Evolutionary conservation across 2,888 invertebrate genomes (phyloP).

Genomic region (Catonia carolina): DNA sequence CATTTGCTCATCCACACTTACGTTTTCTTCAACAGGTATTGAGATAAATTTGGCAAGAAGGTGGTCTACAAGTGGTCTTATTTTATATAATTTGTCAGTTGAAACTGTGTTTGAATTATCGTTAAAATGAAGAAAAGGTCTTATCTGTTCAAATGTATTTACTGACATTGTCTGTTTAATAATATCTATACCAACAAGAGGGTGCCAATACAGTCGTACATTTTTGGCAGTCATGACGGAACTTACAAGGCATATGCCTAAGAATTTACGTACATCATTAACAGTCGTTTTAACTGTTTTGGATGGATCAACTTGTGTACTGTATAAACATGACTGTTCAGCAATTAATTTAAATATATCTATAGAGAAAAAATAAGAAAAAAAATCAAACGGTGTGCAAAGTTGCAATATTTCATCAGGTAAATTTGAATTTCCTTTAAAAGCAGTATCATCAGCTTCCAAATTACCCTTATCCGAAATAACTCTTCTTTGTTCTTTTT

Average conservation of each 20-base stretch:
- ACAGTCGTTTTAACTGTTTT: slow-evolving; percentile 5
- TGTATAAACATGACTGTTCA: slow-evolving; percentile 12
- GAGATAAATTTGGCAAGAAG: neutral
- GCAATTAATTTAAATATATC: slow-evolving; percentile 5
- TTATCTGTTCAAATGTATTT: slow-evolving; percentile 12
- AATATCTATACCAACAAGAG: slow-evolving; percentile 7
- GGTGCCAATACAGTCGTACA: slow-evolving; percentile 12
- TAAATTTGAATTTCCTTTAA: slow-evolving; percentile 9
- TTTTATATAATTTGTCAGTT: slow-evolving; percentile 4
- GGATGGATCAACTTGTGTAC: slow-evolving; percentile 4
- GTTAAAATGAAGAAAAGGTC: slow-evolving; percentile 2
- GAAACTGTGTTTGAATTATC: neutral
- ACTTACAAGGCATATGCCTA: slow-evolving; percentile 11
- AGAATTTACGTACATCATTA: slow-evolving; percentile 9
- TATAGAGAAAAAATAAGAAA: slow-evolving; percentile 4
- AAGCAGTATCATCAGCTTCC: slow-evolving; percentile 7
- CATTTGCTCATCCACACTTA: slow-evolving; percentile 5
- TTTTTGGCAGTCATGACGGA: slow-evolving; percentile 10
- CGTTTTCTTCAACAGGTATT: neutral
- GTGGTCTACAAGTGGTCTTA: neutral
- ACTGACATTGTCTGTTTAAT: slow-evolving; percentile 5
- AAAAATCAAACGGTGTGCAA: slow-evolving; percentile 7
- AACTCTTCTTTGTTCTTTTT: neutral
- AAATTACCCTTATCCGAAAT: slow-evolving; percentile 1
- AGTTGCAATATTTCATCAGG: slow-evolving; percentile 7